Evolutionary conservation across 2,797 vertebrate genomes (phyloP).

Genomic region (Thunnus albacares): DNA sequence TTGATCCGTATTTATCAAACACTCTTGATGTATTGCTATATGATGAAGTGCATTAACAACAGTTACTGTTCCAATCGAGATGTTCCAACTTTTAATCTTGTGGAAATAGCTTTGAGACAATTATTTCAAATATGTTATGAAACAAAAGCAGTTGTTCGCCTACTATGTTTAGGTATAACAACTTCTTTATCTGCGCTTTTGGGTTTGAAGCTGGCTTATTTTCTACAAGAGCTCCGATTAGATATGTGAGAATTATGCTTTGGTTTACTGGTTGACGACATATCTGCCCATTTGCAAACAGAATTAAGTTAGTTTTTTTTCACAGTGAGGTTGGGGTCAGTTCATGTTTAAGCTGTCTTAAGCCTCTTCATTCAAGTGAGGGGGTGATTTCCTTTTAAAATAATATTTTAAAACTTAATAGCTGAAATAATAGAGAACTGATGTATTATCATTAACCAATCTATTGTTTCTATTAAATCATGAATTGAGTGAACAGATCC

Average conservation of each 20-base stretch:
- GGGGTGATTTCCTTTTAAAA: slow-evolving; percentile 4
- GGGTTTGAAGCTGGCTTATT: slow-evolving; percentile 71
- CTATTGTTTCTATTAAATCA: slow-evolving; percentile 10
- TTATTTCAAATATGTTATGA: slow-evolving; percentile 52
- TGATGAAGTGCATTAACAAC: slow-evolving; percentile 85
- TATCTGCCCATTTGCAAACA: background rate
- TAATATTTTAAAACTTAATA: background rate
- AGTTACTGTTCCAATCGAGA: slow-evolving; percentile 78
- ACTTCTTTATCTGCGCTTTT: slow-evolving; percentile 44
- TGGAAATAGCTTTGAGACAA: slow-evolving; percentile 73
- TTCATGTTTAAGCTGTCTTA: slow-evolving; percentile 20
- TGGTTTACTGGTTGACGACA: slow-evolving; percentile 34
- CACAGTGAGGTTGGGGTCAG: slow-evolving; percentile 33
- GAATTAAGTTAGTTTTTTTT: background rate
- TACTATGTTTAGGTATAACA: slow-evolving; percentile 72
- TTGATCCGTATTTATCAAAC: slow-evolving; percentile 73
- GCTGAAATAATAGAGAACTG: slow-evolving; percentile 27
- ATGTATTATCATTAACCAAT: slow-evolving; percentile 13
- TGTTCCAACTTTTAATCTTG: slow-evolving; percentile 82
- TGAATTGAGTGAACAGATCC: slow-evolving; percentile 23
- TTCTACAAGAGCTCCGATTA: slow-evolving; percentile 50
- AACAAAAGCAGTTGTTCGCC: slow-evolving; percentile 54
- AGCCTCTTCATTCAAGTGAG: background rate
- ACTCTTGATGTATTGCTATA: slow-evolving; percentile 84
- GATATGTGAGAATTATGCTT: slow-evolving; percentile 31